phyloP scores from a whole-genome alignment of 2,113 vertebrate species.

The Perognathus longimembris region DNA sequence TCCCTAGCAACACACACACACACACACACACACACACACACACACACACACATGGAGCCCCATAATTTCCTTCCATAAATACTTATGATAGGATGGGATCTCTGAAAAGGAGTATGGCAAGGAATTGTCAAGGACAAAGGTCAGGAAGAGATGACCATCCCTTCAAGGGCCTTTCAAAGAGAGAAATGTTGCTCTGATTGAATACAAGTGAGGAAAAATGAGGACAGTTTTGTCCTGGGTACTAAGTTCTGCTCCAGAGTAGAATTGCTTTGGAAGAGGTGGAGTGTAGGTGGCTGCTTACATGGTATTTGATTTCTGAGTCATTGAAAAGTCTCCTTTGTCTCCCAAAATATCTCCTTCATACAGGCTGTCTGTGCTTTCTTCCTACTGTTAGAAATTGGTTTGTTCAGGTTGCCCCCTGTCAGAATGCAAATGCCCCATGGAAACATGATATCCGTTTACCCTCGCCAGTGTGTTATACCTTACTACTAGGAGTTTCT shows the following conservation, averaged over 20 bases:
- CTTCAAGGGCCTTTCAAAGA: not conserved
- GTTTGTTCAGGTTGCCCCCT: not conserved
- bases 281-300: slow-evolving; percentile 50
- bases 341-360: slow-evolving; percentile 58
- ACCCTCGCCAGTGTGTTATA: not conserved
- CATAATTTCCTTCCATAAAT: not conserved
- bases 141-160: not conserved
- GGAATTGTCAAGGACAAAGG: not conserved
- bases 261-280: slow-evolving; percentile 48
- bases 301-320: slow-evolving; percentile 61
- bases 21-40: too few relatives aligned
- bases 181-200: not conserved
- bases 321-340: slow-evolving; percentile 62
- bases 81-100: not conserved
- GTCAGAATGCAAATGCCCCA: not conserved
- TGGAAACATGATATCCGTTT: not conserved
- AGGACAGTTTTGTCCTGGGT: slow-evolving; percentile 14
- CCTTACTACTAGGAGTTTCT: not conserved
- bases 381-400: slow-evolving; percentile 5
- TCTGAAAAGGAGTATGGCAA: not conserved
- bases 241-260: not conserved
- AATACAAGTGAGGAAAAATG: not conserved
- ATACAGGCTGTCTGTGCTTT: not conserved
- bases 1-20: too few relatives aligned
- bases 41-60: too few relatives aligned